phyloP scores from a whole-genome alignment of 1,140 invertebrate genomes.

The silkworm (Bombyx mori) region DNA sequence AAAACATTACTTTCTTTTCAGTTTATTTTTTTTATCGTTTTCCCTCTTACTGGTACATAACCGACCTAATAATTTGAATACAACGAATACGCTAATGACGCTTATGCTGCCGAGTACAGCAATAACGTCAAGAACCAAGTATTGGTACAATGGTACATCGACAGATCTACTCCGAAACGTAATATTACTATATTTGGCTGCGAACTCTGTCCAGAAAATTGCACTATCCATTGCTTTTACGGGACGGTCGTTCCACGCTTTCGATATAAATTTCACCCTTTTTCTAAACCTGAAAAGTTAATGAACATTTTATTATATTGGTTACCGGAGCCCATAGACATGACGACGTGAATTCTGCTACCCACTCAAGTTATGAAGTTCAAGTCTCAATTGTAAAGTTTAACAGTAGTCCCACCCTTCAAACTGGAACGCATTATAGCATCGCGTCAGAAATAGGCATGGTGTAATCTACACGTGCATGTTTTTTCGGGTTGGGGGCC shows the following conservation, averaged over 20 bases:
- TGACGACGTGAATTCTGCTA: too few species aligned
- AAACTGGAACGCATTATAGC: too few species aligned
- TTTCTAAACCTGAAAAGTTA: constrained; percentile 37
- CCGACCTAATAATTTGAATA: not conserved
- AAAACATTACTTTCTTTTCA: constrained; percentile 1
- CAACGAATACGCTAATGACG: not conserved
- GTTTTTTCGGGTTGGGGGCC: too few species aligned
- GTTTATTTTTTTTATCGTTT: not conserved
- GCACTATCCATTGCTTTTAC: constrained; percentile 65
- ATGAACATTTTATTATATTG: too few species aligned
- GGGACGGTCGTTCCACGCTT: constrained; percentile 70
- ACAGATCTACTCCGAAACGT: constrained; percentile 42
- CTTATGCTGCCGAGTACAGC: not conserved
- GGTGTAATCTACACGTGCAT: too few species aligned
- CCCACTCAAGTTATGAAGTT: too few species aligned
- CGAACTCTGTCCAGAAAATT: constrained; percentile 72
- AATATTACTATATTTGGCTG: constrained; percentile 59
- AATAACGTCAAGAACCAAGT: constrained; percentile 27
- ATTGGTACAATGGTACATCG: constrained; percentile 39
- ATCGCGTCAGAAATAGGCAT: too few species aligned
- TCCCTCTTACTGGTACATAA: not conserved
- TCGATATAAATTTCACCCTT: constrained; percentile 66
- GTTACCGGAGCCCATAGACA: too few species aligned
- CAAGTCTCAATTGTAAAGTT: too few species aligned
- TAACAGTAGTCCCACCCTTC: too few species aligned